phyloP scores from a whole-genome alignment of 2,888 invertebrate species.

The Sclerodermus sp. region DNA sequence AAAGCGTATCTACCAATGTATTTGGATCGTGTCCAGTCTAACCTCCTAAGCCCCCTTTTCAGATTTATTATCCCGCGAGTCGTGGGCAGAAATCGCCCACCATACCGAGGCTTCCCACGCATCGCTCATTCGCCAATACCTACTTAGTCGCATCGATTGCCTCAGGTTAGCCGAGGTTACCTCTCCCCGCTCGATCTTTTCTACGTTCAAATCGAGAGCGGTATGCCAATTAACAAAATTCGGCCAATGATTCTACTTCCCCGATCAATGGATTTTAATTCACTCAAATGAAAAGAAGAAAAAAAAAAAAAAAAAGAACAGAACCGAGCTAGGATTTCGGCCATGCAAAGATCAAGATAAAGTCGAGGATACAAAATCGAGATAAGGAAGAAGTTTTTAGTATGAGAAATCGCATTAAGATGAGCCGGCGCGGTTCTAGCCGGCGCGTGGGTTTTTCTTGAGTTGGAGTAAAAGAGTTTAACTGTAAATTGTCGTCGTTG shows the following conservation, averaged over 20 bases:
- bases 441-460: slow-evolving; percentile 18
- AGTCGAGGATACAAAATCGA: too few species aligned
- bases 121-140: slow-evolving; percentile 49
- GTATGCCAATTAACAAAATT: too few species aligned
- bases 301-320: too few species aligned
- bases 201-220: too few species aligned
- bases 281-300: too few species aligned
- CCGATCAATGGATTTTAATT: too few species aligned
- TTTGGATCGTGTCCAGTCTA: slow-evolving; percentile 42
- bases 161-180: slow-evolving; percentile 15
- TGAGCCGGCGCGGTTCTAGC: slow-evolving; percentile 2
- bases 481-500: slow-evolving; percentile 18
- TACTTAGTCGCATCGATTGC: slow-evolving; percentile 35
- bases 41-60: slow-evolving; percentile 30
- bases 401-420: slow-evolving; percentile 16
- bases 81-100: slow-evolving; percentile 49
- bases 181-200: too few species aligned
- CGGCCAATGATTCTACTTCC: too few species aligned
- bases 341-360: too few species aligned
- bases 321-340: too few species aligned
- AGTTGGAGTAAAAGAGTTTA: slow-evolving; percentile 12
- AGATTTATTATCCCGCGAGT: slow-evolving; percentile 47
- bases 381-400: slow-evolving; percentile 9
- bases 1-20: too few species aligned
- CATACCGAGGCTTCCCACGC: slow-evolving; percentile 48